A percentile compares a stretch with the other conserved stretches of the same genome.
phyloP scores from a whole-genome alignment of 2,113 vertebrate species.

The Elephas maximus region DNA sequence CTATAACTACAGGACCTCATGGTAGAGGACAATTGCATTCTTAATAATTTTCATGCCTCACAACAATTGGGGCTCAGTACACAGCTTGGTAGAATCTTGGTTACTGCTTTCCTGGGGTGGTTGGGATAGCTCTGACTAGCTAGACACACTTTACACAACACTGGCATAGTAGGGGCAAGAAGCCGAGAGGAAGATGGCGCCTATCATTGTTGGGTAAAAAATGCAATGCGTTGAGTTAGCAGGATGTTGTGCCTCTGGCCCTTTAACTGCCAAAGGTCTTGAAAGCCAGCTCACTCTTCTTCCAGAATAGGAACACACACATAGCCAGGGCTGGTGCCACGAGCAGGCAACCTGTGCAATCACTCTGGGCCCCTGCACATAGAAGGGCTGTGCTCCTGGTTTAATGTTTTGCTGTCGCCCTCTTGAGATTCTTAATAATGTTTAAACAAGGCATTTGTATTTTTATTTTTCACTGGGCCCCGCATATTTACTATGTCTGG shows the following conservation, averaged over 20 bases:
- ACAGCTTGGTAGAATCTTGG: background rate
- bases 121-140: background rate
- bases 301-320: background rate
- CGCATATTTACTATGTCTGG: background rate
- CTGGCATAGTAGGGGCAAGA: background rate
- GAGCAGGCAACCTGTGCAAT: background rate
- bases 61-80: background rate
- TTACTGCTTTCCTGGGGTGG: no score
- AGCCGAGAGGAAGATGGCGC: background rate
- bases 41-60: background rate
- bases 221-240: background rate
- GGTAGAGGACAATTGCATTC: background rate
- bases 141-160: background rate
- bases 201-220: background rate
- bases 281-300: background rate
- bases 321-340: background rate
- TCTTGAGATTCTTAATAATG: background rate
- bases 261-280: background rate
- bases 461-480: background rate
- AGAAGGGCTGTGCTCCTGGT: background rate
- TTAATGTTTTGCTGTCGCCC: background rate
- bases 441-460: background rate
- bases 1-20: background rate
- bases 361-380: background rate
- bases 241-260: background rate